Base-by-base conservation (phyloP, 2,113 vertebrate species). In the Mastomys natalensis region DNA sequence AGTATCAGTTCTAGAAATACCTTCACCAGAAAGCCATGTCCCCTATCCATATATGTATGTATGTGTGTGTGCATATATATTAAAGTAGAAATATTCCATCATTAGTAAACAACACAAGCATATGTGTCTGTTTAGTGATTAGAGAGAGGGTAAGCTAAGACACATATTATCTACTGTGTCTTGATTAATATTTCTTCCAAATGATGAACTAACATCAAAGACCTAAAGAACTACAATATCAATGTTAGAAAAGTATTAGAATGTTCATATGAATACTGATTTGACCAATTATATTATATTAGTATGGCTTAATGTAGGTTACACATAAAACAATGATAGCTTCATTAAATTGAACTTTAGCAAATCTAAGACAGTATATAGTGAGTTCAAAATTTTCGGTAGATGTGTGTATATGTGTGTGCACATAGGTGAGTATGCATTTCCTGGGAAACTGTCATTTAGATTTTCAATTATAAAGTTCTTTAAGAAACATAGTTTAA, bases 391-490 rank as follows among this genome's bases (percentile, higher is more conserved):
- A 55, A 19, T 3, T 66, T 93, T 58, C 89, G 7, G 26, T 92
- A 62, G 40, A 94, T 68, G 70, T 45, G 26, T 62, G 15, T 48
- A 19, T 21, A 0, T 40, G 34, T 86, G 40, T 82, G 7, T 93
- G 26, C 53, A 12, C 51, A 11, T 77, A 48, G 45, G 34, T 55
- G 24, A 58, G 8, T 19, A 1, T 58, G 16, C 55, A 0, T 51
- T 51, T 91, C 9, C 10, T 76, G 34, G 43, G 15, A 89, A 96
- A 94, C 95, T 95, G 1, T 88, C 24, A 91, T 91, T 96, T 94
- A 82, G 31, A 24, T 74, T 73, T 76, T 68, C 2, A n/a, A 68
- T 11, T 82, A 37, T 9, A 66, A 81, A 82, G 55, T 55, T 92
- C 11, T 91, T 87, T 90, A 89, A 78, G 1, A 91, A 95, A 45